These are phyloP conservation scores for Strigamia maritima DNA, from an alignment of 2,888 invertebrate species.

Conservation along the genomic window DNA sequence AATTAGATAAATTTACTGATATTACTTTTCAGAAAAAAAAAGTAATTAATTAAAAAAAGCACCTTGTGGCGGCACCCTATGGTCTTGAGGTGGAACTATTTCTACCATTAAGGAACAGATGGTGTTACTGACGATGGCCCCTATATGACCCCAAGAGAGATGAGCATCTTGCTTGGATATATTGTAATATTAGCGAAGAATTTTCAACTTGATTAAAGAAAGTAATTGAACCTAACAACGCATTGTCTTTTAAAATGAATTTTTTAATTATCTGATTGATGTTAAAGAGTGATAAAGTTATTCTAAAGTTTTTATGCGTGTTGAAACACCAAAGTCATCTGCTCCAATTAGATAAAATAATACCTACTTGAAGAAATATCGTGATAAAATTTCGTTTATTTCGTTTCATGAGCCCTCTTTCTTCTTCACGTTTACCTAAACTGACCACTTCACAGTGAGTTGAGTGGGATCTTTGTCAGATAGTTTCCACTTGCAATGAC, in stretches of 20 bases:
- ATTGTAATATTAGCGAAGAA: slow-evolving; percentile 35
- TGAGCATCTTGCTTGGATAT: not conserved
- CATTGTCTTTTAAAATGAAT: not conserved
- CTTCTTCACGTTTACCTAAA: not conserved
- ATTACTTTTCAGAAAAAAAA: too few species aligned
- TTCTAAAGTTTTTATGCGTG: not conserved
- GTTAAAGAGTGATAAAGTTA: not conserved
- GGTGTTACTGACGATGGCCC: slow-evolving; percentile 28
- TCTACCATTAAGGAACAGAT: slow-evolving; percentile 31
- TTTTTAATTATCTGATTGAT: not conserved
- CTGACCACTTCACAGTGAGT: slow-evolving; percentile 8
- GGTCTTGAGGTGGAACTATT: slow-evolving; percentile 26
- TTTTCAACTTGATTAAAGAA: slow-evolving; percentile 27
- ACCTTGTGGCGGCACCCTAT: slow-evolving; percentile 26
- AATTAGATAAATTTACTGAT: not conserved
- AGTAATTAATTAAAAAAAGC: slow-evolving; percentile 20
- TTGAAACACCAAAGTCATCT: not conserved
- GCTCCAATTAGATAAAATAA: not conserved
- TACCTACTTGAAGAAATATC: not conserved
- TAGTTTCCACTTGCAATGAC: slow-evolving; percentile 11
- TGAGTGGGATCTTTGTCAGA: slow-evolving; percentile 30
- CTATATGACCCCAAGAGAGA: slow-evolving; percentile 7
- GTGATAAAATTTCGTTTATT: not conserved
- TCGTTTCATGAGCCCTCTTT: not conserved
- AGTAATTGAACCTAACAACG: not conserved